Evolutionary conservation across 2,888 invertebrate genomes (phyloP), one percentile per base, ranked within the genome.

Genomic region (Nephrotoma flavescens): DNA sequence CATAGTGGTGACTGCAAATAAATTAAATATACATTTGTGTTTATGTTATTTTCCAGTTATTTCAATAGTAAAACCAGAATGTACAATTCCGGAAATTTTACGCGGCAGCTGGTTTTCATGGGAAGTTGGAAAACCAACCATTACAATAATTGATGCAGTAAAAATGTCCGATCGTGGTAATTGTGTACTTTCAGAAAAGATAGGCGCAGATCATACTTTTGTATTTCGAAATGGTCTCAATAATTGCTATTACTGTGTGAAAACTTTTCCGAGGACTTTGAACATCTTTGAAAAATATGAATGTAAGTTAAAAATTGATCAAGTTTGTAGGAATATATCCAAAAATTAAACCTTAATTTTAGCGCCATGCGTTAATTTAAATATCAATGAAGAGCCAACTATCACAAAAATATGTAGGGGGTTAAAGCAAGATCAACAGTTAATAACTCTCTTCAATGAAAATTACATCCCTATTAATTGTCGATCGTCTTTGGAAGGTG

Each of bases 31-130:
- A 2, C 19, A 11, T 84, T 84, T 12, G 19, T 84, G 42, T 84
- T 41, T 42, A 42, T 84, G n/a, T 6, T 83, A 11, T 11, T 84
- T 84, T 84, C 15, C n/a, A 42, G 84, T 85, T 31, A 31, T 44
- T 19, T 19, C 85, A 19, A 19, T 85, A 15, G 44, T 85, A 9
- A 42, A 7, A 5, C 7, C 42, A 15, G 45, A 93, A 87, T 97
- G 97, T 90, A 93, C 93, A 42, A 96, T 97, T 90, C 97, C 97
- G 42, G 90, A 94, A 88, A 95, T 96, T 85, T 91, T 98, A 86
- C 93, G 96, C 89, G 97, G 97, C 87, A 94, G 96, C 45, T 98
- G 98, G 98, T 98, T 97, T 92, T 97, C 97, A 2, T 96, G 97
- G 93, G 97, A 98, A 93, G 95, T 95, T 92, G 97, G 97, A 9